phyloP scores from a whole-genome alignment of 2,797 vertebrate species.

The Gymnothorax reevesii region DNA sequence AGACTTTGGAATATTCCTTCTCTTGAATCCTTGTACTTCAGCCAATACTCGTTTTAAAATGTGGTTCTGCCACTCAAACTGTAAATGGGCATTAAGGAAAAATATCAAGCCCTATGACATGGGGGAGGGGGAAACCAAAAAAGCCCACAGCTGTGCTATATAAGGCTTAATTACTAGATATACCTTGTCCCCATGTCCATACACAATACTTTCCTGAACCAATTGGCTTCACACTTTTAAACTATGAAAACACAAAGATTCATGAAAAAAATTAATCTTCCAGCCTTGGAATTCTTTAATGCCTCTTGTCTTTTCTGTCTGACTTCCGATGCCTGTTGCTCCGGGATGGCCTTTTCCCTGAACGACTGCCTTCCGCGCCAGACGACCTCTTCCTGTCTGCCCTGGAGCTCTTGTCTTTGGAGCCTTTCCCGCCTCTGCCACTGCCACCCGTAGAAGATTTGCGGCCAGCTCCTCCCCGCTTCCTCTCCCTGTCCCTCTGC shows the following conservation, averaged over 20 bases:
- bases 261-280: background rate
- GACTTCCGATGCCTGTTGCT: conserved; percentile 93
- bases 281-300: conserved; percentile 64
- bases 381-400: conserved; percentile 82
- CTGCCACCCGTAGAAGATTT: conserved; percentile 81
- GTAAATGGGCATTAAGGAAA: conserved; percentile 72
- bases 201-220: conserved; percentile 71
- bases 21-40: background rate
- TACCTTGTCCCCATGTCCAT: conserved; percentile 60
- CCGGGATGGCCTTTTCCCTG: conserved; percentile 84
- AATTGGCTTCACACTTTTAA: conserved; percentile 42
- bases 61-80: conserved; percentile 13
- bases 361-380: conserved; percentile 80
- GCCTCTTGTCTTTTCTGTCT: conserved; percentile 96
- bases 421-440: conserved; percentile 80
- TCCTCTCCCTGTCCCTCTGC: conserved; percentile 67
- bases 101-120: conserved; percentile 80
- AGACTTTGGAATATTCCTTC: background rate
- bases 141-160: conserved; percentile 73
- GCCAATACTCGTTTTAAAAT: background rate
- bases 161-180: conserved; percentile 78
- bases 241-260: background rate
- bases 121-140: conserved; percentile 69
- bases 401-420: conserved; percentile 81
- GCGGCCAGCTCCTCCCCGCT: conserved; percentile 76